Percentiles rank a stretch among this genome's conserved stretches.
Evolutionary conservation across 2,113 vertebrate species (phyloP).

Genomic region (Phaethornis superciliosus): DNA sequence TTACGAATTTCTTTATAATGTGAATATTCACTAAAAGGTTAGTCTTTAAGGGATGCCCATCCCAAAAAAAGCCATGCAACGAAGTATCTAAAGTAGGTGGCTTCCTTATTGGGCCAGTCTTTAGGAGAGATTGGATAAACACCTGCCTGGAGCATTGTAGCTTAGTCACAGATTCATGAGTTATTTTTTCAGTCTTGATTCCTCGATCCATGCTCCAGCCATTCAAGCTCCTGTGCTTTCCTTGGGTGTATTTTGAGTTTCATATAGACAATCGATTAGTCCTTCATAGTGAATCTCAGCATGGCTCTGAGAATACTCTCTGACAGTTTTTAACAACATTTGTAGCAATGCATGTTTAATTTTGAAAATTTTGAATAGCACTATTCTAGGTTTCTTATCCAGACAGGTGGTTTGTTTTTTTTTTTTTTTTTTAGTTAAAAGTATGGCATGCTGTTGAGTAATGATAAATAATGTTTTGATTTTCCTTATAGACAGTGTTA

Average conservation of each 20-base stretch:
- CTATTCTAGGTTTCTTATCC: background rate
- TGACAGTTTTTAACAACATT: background rate
- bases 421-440: background rate
- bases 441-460: background rate
- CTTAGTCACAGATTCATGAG: background rate
- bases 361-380: background rate
- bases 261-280: background rate
- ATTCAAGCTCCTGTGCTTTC: background rate
- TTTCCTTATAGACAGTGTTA: conserved; percentile 84
- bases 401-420: no score
- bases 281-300: background rate
- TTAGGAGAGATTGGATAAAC: background rate
- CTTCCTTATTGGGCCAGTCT: background rate
- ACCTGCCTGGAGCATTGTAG: background rate
- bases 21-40: background rate
- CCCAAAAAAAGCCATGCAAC: background rate
- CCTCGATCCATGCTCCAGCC: background rate
- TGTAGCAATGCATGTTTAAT: background rate
- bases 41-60: background rate
- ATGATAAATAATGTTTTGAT: background rate
- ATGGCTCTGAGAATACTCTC: background rate
- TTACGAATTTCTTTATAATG: background rate
- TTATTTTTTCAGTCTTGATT: background rate
- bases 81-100: background rate
- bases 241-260: background rate